Base-by-base conservation (phyloP, 2,113 vertebrate species). In the Rattus rattus region DNA sequence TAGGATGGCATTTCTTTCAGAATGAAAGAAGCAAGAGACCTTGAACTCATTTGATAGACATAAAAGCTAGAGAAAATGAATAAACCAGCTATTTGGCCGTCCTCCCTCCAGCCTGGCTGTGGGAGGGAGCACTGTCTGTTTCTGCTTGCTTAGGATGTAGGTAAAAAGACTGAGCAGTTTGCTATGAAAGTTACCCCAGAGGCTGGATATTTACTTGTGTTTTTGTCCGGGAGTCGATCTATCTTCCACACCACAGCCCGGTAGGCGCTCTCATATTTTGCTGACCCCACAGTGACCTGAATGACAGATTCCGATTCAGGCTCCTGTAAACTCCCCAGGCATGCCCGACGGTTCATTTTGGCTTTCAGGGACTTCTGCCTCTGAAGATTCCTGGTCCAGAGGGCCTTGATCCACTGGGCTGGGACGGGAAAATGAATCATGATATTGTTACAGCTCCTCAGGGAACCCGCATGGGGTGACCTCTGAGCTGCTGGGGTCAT, bases 221-320 rank as follows among this genome's bases (percentile, higher is more conserved):
- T 99, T 98, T 99, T 99, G 20, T 99, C 99, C 2, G 99, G 99
- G 96, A 99, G 99, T 88, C 99, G 99, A 97, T 99, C 99, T 88
- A 99, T 99, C 98, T 98, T 99, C 99, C 99, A 99, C 90, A 99
- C 99, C 52, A 99, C 97, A 0, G 99, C 99, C 91, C 99, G 98
- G 97, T 99, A 99, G 69, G 99, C 99, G 47, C 99, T 99, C 98
- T 99, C 99, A 2, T 99, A 99, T 97, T 99, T 99, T 77, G 99
- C 99, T 0, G 99, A 99, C 94, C 99, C 99, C 43, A 99, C 91
- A 0, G 99, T 99, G 97, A 99, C 99, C 97, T 99, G 99, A 98
- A 99, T 99, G 91, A 99, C 98, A 0, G 99, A 99, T 92, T 99
- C 99, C 0, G 99, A 99, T 80, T 99, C 99, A 0, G 98, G 96